Evolutionary conservation across 2,888 invertebrate genomes (phyloP), one percentile per base, ranked within the genome.

Genomic region (Altica lythri): DNA sequence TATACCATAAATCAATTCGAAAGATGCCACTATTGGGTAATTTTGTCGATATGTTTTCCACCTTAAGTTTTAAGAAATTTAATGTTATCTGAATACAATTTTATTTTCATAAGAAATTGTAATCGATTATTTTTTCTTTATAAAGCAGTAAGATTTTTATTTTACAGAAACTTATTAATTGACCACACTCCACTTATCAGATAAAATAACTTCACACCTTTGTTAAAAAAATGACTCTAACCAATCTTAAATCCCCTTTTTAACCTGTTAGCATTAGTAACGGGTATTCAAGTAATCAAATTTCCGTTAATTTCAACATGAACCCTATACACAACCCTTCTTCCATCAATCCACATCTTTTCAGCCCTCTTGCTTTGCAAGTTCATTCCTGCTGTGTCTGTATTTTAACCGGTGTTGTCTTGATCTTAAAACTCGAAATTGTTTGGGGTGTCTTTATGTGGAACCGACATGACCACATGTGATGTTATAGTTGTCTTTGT

Each of bases 291-390:
- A 60, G 64, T 64, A 63, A 63, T 61, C 62, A 60, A 57, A 67
- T 65, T 67, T 68, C 68, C 68, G 65, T 60, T 61, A 57, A 63
- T 54, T 59, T 65, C 65, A 63, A 60, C 59, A 63, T 22, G 46
- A 35, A 22, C n/a, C 13, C 25, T 35, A 35, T 40, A 35, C 35
- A 59, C 62, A 63, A 63, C 67, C 61, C 62, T 57, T 54, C 43
- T 34, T 47, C 38, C 46, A 34, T 54, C n/a, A n/a, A n/a, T n/a
- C n/a, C n/a, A n/a, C n/a, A n/a, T n/a, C n/a, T n/a, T n/a, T n/a
- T 46, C 17, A 42, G n/a, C 8, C 18, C 25, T 22, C 22, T 37
- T 55, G 49, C 61, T 29, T 37, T 55, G 49, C 61, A 56, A 55
- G 34, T 47, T 53, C 18, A 19, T 25, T 38, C 49, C 54, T 47